Base-by-base conservation (phyloP, 2,113 vertebrate genomes). In the Hassar affinis region DNA sequence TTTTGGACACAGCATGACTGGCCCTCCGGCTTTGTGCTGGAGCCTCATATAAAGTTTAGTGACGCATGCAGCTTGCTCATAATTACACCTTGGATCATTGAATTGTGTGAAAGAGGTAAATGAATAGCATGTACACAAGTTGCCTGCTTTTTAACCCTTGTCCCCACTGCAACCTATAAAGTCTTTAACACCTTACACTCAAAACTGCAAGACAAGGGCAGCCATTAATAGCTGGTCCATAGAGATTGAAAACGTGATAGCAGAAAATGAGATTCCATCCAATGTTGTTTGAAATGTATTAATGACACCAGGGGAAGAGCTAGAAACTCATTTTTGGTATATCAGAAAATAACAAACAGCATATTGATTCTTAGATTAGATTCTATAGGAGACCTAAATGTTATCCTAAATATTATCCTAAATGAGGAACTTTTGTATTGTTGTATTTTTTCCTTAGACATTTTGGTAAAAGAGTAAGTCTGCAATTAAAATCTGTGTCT, bases 41-140 rank as follows among this genome's bases (percentile, higher is more conserved):
- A 59, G 45, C 81, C 85, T 83, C 87, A 88, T 88, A 90, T 90
- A 89, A 85, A 86, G 74, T 86, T 81, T 59, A 66, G n/a, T 68
- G 89, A 88, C 84, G 88, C 80, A 27, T 78, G 69, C 84, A 88
- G 85, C 79, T 59, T 56, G 64, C 66, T 90, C 56, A 83, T 87
- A 85, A 87, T 85, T 85, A 86, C 81, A 87, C 87, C 84, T 87
- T 87, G 72, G 69, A 89, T 82, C 83, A 83, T 66, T 85, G 78
- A 88, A 80, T 76, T 75, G 81, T 84, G 38, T 75, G 42, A 74
- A 47, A 64, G 33, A n/a, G 52, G 77, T n/a, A 56, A 86, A 88
- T 84, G 86, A 81, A 83, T 47, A 80, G 62, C 66, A 27, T 66
- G 69, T 51, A 56, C 59, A 68, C 52, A 51, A 35, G 30, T 17